Percentiles rank a stretch among this genome's conserved stretches.
These are phyloP conservation scores for Buceros bicornis DNA, from an alignment of 2,797 vertebrate species.

Conservation along the genomic window DNA sequence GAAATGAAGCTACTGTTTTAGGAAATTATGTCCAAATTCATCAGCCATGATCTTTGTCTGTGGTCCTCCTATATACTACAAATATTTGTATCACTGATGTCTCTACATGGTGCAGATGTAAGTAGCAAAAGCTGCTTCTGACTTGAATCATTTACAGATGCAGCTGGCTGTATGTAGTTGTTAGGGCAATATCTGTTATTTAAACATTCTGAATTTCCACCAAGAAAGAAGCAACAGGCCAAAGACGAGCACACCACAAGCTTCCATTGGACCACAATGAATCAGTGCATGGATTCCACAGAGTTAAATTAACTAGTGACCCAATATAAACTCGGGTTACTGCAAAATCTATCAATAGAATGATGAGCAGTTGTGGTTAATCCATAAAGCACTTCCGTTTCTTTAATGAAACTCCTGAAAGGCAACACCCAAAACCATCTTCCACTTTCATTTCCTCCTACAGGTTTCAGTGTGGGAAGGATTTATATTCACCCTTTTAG, in stretches of 20 bases:
- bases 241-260: background rate
- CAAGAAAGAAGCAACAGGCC: background rate
- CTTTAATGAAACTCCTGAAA: background rate
- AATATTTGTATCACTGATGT: background rate
- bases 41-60: background rate
- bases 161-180: background rate
- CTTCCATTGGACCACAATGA: background rate
- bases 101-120: background rate
- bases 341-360: background rate
- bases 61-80: background rate
- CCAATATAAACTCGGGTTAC: background rate
- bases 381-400: constrained; percentile 4
- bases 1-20: background rate
- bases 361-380: constrained; percentile 12
- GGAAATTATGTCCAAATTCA: background rate
- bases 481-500: background rate
- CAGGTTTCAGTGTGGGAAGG: background rate
- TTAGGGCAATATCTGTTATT: background rate
- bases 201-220: background rate
- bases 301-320: background rate
- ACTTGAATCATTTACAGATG: background rate
- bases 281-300: background rate
- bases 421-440: background rate
- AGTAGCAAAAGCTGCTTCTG: background rate
- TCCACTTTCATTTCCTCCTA: constrained; percentile 4